These are phyloP conservation scores for Rhea pennata DNA, from an alignment of 2,113 vertebrate species.

Conservation along the genomic window DNA sequence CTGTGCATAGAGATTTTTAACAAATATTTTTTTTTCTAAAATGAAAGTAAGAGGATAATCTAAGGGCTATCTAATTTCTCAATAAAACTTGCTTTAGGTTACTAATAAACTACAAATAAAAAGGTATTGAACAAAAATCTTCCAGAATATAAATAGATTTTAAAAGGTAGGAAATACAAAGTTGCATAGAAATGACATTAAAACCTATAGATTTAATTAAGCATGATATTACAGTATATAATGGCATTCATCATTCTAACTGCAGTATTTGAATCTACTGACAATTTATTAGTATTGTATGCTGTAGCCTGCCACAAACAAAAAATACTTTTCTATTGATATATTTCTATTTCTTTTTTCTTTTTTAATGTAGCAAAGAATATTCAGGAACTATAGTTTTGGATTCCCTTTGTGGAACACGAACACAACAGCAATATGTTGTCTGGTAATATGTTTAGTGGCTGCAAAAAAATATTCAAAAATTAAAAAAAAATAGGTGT, in stretches of 20 bases:
- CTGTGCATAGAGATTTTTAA: background rate
- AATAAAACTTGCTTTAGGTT: too few relatives aligned
- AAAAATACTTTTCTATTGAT: background rate
- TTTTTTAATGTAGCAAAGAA: too few relatives aligned
- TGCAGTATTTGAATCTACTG: background rate
- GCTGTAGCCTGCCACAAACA: background rate
- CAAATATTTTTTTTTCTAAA: background rate
- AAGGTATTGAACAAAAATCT: background rate
- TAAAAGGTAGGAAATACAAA: background rate
- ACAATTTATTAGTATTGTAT: background rate
- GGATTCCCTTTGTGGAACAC: background rate
- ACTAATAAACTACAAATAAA: background rate
- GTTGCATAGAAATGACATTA: background rate
- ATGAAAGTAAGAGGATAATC: background rate
- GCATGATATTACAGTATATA: too few relatives aligned
- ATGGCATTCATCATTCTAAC: background rate
- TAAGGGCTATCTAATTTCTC: background rate
- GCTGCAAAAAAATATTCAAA: background rate
- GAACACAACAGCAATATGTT: too few relatives aligned
- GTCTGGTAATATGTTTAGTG: too few relatives aligned
- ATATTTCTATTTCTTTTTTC: background rate
- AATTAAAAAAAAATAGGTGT: too few relatives aligned
- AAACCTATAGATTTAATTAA: too few relatives aligned
- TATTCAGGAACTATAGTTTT: background rate
- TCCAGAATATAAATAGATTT: background rate